Evolutionary conservation across 2,797 vertebrate genomes (phyloP).

Genomic region (Pempheris klunzingeri): DNA sequence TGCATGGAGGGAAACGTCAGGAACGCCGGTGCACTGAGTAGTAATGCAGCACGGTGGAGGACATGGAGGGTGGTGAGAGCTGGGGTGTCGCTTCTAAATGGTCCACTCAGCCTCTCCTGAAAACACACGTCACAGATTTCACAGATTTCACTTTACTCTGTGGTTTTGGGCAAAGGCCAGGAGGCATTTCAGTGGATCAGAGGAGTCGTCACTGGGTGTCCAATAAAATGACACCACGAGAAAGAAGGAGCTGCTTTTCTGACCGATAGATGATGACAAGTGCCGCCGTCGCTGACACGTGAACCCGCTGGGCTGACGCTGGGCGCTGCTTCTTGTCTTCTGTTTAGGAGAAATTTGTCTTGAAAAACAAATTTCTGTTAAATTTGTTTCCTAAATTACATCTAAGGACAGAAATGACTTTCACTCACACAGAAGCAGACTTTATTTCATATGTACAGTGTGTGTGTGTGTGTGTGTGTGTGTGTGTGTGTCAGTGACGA

Average conservation of each 20-base stretch:
- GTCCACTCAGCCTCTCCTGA: not conserved
- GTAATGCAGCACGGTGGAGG: constrained; percentile 18
- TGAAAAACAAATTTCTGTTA: not conserved
- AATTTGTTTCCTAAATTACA: constrained; percentile 7
- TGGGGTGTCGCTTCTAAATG: not conserved
- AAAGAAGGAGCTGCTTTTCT: not conserved
- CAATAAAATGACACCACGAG: constrained; percentile 22
- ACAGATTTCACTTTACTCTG: constrained; percentile 7
- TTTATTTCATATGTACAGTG: constrained; percentile 10
- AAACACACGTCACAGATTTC: constrained; percentile 15
- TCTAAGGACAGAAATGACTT: not conserved
- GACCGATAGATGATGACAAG: not conserved
- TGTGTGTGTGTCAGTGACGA: constrained; percentile 6
- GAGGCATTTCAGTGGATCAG: constrained; percentile 4
- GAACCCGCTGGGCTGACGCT: not conserved
- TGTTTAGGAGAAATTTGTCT: not conserved
- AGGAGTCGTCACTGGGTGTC: not conserved
- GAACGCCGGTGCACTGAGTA: constrained; percentile 2
- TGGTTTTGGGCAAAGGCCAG: not conserved
- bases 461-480: not conserved
- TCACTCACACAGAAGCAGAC: not conserved
- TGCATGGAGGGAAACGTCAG: constrained; percentile 27
- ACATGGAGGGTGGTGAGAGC: constrained; percentile 16
- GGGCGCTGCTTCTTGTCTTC: not conserved
- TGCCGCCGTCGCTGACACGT: not conserved